A percentile compares a stretch with the other conserved stretches of the same genome.
phyloP scores from a whole-genome alignment of 2,113 vertebrate species.

The Calypte anna region DNA sequence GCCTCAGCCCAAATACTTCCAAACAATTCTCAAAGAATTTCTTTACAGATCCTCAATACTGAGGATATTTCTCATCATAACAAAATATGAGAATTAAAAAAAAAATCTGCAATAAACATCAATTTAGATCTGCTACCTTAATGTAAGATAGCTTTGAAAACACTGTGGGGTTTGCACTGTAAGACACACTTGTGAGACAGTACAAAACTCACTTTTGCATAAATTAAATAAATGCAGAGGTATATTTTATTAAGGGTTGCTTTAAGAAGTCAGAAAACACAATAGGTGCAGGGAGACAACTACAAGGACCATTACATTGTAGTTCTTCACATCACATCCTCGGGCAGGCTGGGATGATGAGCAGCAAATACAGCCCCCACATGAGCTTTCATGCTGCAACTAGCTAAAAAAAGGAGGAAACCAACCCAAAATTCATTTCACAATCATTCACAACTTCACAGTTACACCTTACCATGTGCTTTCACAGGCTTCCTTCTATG shows the following conservation, averaged over 20 bases:
- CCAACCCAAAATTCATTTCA: background rate
- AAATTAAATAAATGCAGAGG: background rate
- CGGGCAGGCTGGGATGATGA: background rate
- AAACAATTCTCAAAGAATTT: background rate
- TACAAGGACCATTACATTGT: background rate
- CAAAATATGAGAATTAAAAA: background rate
- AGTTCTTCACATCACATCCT: background rate
- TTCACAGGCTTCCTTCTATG: background rate
- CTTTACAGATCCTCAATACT: background rate
- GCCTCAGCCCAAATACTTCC: background rate
- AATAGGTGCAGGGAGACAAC: accelerated
- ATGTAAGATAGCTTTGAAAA: background rate
- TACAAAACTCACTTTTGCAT: background rate
- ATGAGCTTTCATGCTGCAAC: accelerated
- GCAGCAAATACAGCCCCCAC: background rate
- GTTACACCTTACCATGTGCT: background rate
- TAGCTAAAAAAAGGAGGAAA: background rate
- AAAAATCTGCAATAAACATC: background rate
- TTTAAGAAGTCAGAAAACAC: background rate
- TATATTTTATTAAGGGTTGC: background rate
- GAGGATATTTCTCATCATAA: background rate
- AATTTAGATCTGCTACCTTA: background rate
- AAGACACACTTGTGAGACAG: background rate
- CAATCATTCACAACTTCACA: background rate
- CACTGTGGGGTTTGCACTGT: background rate